Conservation (phyloP, 2,797 vertebrate species). For the Nyctalus aviator region DNA sequence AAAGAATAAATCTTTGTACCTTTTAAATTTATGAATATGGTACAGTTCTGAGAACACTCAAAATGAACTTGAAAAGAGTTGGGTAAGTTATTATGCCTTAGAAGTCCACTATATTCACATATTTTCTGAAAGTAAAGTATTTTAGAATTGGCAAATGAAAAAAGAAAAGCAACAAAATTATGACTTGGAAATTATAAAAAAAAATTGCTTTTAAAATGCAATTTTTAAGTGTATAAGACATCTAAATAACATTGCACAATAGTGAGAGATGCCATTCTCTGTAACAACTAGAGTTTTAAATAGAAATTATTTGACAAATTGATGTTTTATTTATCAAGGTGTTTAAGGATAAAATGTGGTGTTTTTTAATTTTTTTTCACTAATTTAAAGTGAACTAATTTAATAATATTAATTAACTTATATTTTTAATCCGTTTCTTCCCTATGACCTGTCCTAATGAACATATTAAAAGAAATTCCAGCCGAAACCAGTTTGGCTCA, state of each 20-base stretch:
- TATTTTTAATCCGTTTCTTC: slow-evolving; percentile 29
- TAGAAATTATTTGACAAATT: slow-evolving; percentile 60
- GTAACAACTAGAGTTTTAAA: slow-evolving; percentile 41
- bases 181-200: not conserved
- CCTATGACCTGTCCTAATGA: slow-evolving; percentile 47
- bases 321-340: slow-evolving; percentile 45
- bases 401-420: slow-evolving; percentile 48
- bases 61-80: slow-evolving; percentile 1
- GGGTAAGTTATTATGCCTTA: slow-evolving; percentile 38
- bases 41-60: slow-evolving; percentile 46
- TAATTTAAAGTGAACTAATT: not conserved
- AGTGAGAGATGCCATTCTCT: slow-evolving; percentile 40
- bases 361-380: slow-evolving; percentile 55
- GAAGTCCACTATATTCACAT: not conserved
- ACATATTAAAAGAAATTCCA: not conserved
- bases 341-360: slow-evolving; percentile 51
- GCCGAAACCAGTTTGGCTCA: too few relatives aligned
- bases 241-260: slow-evolving; percentile 50
- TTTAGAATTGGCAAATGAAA: slow-evolving; percentile 52
- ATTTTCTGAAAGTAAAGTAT: slow-evolving; percentile 59
- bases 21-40: slow-evolving; percentile 38
- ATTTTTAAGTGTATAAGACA: not conserved
- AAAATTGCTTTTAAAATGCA: not conserved
- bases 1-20: slow-evolving; percentile 28
- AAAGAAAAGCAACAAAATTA: slow-evolving; percentile 52